phyloP scores from a whole-genome alignment of 2,888 invertebrate species.

The Caenorhabditis drosophilae region DNA sequence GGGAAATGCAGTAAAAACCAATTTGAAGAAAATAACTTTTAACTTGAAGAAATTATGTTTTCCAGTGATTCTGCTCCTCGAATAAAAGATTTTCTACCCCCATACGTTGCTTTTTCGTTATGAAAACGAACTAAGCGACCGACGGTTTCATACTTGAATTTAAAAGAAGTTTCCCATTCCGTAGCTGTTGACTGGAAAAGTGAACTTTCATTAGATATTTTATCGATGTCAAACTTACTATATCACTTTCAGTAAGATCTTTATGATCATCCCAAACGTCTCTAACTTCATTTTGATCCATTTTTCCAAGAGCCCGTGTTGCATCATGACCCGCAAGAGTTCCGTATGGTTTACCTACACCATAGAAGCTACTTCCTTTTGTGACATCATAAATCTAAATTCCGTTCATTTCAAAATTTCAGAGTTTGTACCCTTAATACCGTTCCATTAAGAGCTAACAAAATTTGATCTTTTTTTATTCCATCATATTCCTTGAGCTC shows the following conservation, averaged over 20 bases:
- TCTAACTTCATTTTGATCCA: constrained; percentile 59
- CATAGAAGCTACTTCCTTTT: constrained; percentile 62
- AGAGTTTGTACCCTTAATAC: constrained; percentile 29
- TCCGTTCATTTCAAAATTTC: neutral
- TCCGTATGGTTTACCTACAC: constrained; percentile 62
- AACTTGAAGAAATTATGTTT: constrained; percentile 3
- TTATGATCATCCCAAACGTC: constrained; percentile 60
- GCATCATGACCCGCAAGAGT: constrained; percentile 64
- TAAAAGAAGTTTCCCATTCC: constrained; percentile 55
- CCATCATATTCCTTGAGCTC: constrained; percentile 64
- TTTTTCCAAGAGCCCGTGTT: constrained; percentile 62
- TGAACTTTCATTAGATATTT: neutral
- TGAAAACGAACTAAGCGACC: constrained; percentile 56
- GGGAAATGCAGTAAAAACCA: too few species aligned
- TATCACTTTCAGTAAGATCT: constrained; percentile 40
- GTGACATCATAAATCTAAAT: constrained; percentile 65
- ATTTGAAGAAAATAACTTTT: too few species aligned
- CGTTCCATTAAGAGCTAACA: constrained; percentile 60
- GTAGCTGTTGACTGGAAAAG: constrained; percentile 45
- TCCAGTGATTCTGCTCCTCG: constrained; percentile 25
- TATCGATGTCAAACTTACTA: constrained; percentile 9
- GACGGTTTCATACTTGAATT: constrained; percentile 52
- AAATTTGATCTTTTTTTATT: constrained; percentile 61
- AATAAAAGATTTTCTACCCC: constrained; percentile 30
- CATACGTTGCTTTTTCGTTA: constrained; percentile 50